Percentiles rank a stretch among this genome's conserved stretches.
Conservation (phyloP, 2,113 vertebrate species). For the Silurus asotus region DNA sequence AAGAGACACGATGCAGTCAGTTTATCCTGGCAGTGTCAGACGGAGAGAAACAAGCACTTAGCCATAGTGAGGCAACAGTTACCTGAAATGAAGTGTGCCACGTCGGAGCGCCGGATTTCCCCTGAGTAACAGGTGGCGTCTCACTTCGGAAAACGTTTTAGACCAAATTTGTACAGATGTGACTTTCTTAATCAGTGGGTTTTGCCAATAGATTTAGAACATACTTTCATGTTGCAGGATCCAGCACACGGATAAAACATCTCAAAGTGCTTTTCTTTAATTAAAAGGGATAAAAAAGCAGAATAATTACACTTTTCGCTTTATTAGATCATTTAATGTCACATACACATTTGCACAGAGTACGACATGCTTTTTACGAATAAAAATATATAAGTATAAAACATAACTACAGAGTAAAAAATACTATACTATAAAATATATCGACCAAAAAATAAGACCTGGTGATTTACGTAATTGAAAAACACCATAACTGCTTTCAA, state of each 20-base stretch:
- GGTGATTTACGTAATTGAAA: too few relatives aligned
- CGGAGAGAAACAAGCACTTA: slow-evolving; percentile 61
- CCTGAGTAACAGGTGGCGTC: slow-evolving; percentile 18
- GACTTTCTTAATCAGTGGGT: not conserved
- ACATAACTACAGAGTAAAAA: too few relatives aligned
- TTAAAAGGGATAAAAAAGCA: not conserved
- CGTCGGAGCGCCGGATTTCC: slow-evolving; percentile 27
- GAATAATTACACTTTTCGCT: not conserved
- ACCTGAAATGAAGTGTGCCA: slow-evolving; percentile 52
- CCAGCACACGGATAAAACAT: not conserved
- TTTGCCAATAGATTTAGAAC: not conserved
- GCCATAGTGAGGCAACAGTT: slow-evolving; percentile 55
- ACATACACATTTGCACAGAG: too few relatives aligned
- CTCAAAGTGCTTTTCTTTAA: not conserved
- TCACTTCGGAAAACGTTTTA: not conserved
- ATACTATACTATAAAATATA: too few relatives aligned
- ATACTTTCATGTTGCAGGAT: not conserved
- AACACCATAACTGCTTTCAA: too few relatives aligned
- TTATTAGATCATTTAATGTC: too few relatives aligned
- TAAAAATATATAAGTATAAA: too few relatives aligned
- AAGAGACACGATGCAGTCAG: slow-evolving; percentile 69
- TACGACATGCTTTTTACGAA: too few relatives aligned
- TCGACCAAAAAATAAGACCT: too few relatives aligned
- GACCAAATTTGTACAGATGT: not conserved
- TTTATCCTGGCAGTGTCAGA: slow-evolving; percentile 62